phyloP scores from a whole-genome alignment of 2,797 vertebrate species.

The Ptychadena robeensis region DNA sequence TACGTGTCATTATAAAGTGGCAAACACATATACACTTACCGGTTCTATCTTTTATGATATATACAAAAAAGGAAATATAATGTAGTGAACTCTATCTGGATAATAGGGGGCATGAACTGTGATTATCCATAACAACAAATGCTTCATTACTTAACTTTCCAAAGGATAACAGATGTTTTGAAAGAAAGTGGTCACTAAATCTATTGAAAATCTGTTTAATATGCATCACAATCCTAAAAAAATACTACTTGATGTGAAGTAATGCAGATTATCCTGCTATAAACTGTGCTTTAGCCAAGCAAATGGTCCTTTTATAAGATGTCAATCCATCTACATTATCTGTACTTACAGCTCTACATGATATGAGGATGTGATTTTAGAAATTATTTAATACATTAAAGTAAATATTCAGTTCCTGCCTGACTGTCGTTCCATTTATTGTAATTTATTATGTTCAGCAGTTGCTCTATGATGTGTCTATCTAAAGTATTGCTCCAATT shows the following conservation, averaged over 20 bases:
- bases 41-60: background rate
- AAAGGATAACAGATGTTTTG: background rate
- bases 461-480: no score
- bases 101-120: background rate
- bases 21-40: background rate
- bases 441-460: no score
- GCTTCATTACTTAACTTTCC: background rate
- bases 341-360: background rate
- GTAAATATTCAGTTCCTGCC: background rate
- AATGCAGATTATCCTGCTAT: conserved; percentile 1
- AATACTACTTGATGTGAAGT: background rate
- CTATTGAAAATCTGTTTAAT: background rate
- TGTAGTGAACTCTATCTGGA: no score
- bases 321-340: background rate
- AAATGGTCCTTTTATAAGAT: background rate
- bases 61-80: background rate
- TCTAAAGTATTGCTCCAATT: no score
- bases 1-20: background rate
- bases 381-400: background rate
- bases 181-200: background rate
- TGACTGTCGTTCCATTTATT: background rate
- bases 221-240: background rate
- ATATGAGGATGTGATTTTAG: background rate
- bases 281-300: background rate
- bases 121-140: background rate